Base-by-base conservation (phyloP, 2,888 invertebrate genomes). In the Drosophila dives region DNA sequence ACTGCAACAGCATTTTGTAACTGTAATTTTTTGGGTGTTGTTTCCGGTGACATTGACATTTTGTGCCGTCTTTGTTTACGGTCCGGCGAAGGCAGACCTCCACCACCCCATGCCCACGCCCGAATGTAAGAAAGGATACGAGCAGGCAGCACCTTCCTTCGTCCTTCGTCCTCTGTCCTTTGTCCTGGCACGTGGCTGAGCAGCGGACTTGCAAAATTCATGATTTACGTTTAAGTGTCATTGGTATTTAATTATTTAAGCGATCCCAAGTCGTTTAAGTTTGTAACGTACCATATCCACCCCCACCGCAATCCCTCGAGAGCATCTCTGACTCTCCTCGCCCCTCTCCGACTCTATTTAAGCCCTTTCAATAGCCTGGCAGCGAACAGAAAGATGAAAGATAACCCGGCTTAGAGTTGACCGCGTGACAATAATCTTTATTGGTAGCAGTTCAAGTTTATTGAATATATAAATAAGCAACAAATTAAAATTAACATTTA, bases 141-240 rank as follows among this genome's bases (percentile, higher is more conserved):
- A 68, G 82, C 29, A 66, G 53, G 32, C 33, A 51, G 51, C 23
- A 26, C 20, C 50, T 45, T 45, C 6, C 17, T 17, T 55, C n/a
- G n/a, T 12, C 15, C 17, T 34, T 36, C 45, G 50, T 45, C 26
- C 55, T 55, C 62, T 36, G 17, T 17, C 5, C 17, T 17, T 55
- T 12, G n/a, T 12, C 15, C 17, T 72, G 64, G 71, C 77, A 79
- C 77, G 79, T 79, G 79, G 77, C 56, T 10, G 38, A 38, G 38
- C 26, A n/a, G 34, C 53, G 53, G 32, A 54, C 61, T 72, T 87
- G 86, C 85, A 89, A 87, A 83, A 89, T 89, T 89, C 87, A 87
- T 87, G 89, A 89, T 87, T 87, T 87, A 87, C 87, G 81, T 89
- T 87, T 81, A 87, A 87, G 86, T 87, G 86, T 87, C 86, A 87